phyloP scores from a whole-genome alignment of 1,140 invertebrate genomes.

The Drosophila yakuba region DNA sequence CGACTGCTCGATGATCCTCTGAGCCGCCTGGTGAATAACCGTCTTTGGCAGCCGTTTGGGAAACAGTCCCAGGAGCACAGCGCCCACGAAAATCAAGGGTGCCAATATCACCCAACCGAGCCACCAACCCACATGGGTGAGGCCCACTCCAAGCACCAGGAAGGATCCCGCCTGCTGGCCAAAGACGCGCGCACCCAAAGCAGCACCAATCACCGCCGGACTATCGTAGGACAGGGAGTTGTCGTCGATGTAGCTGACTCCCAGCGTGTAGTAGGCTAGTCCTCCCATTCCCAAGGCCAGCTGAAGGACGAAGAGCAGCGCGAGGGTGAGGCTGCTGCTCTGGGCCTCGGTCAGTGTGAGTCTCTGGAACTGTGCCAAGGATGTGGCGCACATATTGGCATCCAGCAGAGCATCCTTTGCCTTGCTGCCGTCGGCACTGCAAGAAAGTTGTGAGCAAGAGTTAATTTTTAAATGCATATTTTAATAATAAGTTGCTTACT shows the following conservation, averaged over 20 bases:
- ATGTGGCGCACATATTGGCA: slow-evolving; percentile 63
- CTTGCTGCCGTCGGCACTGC: slow-evolving; percentile 57
- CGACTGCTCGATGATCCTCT: slow-evolving; percentile 79
- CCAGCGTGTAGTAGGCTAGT: slow-evolving; percentile 88
- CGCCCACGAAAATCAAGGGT: slow-evolving; percentile 85
- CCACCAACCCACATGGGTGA: slow-evolving; percentile 81
- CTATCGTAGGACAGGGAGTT: slow-evolving; percentile 87
- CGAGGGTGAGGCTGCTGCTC: slow-evolving; percentile 80
- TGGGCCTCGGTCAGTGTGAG: slow-evolving; percentile 57
- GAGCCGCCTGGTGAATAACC: slow-evolving; percentile 86
- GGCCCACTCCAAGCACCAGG: slow-evolving; percentile 71
- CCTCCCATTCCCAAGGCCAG: slow-evolving; percentile 87
- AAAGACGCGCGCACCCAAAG: slow-evolving; percentile 68
- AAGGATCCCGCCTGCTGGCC: slow-evolving; percentile 81
- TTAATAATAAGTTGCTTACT: too few species aligned
- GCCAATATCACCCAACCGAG: slow-evolving; percentile 88
- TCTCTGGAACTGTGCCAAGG: slow-evolving; percentile 73
- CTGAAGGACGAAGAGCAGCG: slow-evolving; percentile 87
- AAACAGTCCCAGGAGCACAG: slow-evolving; percentile 86
- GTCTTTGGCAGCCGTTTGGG: slow-evolving; percentile 86
- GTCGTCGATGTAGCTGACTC: slow-evolving; percentile 89
- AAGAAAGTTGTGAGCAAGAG: not conserved
- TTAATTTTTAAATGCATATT: too few species aligned
- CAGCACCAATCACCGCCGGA: slow-evolving; percentile 78
- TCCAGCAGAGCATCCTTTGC: slow-evolving; percentile 51